These are phyloP conservation scores for Dorcus hopei DNA, from an alignment of 2,888 invertebrate species.

Conservation along the genomic window DNA sequence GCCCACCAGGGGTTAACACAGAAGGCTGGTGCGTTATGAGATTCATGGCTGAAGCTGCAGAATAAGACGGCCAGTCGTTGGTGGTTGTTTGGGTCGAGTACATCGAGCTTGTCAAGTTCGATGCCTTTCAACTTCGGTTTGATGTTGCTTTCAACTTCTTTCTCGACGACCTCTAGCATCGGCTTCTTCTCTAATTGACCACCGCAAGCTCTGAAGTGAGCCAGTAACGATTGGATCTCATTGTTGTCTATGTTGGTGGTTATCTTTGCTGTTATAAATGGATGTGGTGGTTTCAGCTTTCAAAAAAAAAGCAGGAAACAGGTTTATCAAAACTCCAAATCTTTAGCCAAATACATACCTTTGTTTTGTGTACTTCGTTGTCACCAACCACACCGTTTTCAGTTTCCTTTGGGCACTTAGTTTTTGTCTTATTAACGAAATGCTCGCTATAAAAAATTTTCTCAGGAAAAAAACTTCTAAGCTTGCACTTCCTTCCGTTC, in stretches of 20 bases:
- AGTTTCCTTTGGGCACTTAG: conserved; percentile 22
- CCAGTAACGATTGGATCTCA: conserved; percentile 69
- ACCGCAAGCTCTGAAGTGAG: conserved; percentile 85
- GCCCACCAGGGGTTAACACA: conserved; percentile 85
- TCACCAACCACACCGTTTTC: conserved; percentile 27
- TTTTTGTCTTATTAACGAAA: conserved; percentile 44
- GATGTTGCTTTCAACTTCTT: conserved; percentile 35
- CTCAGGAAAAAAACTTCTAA: conserved; percentile 69
- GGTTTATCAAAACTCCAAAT: no score
- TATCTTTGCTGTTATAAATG: conserved; percentile 71
- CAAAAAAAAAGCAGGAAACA: conserved; percentile 3
- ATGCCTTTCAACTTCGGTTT: conserved; percentile 26
- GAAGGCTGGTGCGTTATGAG: conserved; percentile 78
- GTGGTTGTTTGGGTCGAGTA: conserved; percentile 75
- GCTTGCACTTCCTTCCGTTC: conserved; percentile 69
- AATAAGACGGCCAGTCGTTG: conserved; percentile 86
- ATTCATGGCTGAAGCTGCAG: conserved; percentile 78
- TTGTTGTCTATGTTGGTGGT: conserved; percentile 62
- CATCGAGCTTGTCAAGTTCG: conserved; percentile 53
- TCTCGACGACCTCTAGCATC: conserved; percentile 28
- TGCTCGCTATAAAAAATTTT: conserved; percentile 71
- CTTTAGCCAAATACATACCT: neutral
- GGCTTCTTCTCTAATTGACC: conserved; percentile 56
- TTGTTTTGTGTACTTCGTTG: conserved; percentile 8
- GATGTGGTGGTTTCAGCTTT: conserved; percentile 62